phyloP scores from a whole-genome alignment of 1,140 invertebrate species.

The Drepana arcuata region DNA sequence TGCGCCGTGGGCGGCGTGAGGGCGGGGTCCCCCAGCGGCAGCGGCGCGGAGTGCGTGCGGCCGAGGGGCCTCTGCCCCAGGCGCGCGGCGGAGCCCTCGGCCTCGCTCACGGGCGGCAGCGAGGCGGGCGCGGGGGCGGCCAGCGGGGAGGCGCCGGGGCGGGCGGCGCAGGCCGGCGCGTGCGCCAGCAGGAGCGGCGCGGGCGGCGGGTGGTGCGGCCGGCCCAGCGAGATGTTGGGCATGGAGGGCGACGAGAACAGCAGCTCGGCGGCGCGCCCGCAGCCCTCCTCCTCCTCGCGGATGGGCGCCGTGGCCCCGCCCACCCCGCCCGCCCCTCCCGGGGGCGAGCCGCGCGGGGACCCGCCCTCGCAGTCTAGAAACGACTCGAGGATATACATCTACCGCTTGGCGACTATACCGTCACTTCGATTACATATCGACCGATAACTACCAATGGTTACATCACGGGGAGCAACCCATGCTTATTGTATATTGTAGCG shows the following conservation, averaged over 20 bases:
- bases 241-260: slow-evolving; percentile 95
- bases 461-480: too few relatives aligned
- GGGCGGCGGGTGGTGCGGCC: slow-evolving; percentile 78
- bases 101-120: slow-evolving; percentile 10
- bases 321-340: slow-evolving; percentile 16
- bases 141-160: background rate
- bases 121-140: slow-evolving; percentile 2
- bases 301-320: slow-evolving; percentile 75
- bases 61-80: slow-evolving; percentile 88
- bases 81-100: slow-evolving; percentile 71
- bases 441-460: too few relatives aligned
- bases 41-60: slow-evolving; percentile 92
- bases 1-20: slow-evolving; percentile 77
- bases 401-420: too few relatives aligned
- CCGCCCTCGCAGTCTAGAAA: slow-evolving; percentile 75
- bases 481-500: too few relatives aligned
- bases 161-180: slow-evolving; percentile 10
- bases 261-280: slow-evolving; percentile 62
- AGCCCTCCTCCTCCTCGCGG: slow-evolving; percentile 77
- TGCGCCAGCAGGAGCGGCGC: slow-evolving; percentile 36
- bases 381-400: slow-evolving; percentile 1
- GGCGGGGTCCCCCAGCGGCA: slow-evolving; percentile 95
- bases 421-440: background rate
- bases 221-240: slow-evolving; percentile 95
- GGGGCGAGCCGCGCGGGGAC: slow-evolving; percentile 71